phyloP scores from a whole-genome alignment of 2,797 vertebrate species.

The Clarias laeviceps region DNA sequence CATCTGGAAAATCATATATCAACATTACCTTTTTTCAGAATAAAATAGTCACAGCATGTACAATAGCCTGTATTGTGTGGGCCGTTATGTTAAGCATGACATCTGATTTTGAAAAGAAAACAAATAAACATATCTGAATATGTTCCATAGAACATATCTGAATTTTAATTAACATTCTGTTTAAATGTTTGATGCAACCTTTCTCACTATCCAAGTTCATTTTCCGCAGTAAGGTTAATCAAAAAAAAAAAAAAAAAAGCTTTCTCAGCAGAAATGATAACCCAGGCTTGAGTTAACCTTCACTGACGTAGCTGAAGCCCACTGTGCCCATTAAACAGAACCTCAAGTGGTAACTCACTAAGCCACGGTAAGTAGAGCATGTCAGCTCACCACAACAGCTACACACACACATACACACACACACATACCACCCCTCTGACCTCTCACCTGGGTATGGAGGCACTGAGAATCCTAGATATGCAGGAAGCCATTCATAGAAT shows the following conservation, averaged over 20 bases:
- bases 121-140: not conserved
- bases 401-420: conserved; percentile 43
- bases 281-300: conserved; percentile 32
- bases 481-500: conserved; percentile 92
- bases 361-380: conserved; percentile 67
- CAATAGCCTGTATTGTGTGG: not conserved
- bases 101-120: not conserved
- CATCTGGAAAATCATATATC: not conserved
- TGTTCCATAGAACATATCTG: not conserved
- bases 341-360: conserved; percentile 63
- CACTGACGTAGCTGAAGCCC: conserved; percentile 61
- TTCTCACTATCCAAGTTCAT: not conserved
- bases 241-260: conserved; percentile 6
- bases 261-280: conserved; percentile 38
- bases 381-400: conserved; percentile 47
- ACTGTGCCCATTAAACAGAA: conserved; percentile 59
- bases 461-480: conserved; percentile 64
- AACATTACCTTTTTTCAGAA: not conserved
- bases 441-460: conserved; percentile 81
- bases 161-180: not conserved
- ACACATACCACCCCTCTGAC: conserved; percentile 34
- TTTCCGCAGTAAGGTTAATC: conserved; percentile 34
- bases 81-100: not conserved
- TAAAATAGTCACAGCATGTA: not conserved
- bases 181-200: not conserved